Base-by-base conservation (phyloP, 1,140 invertebrate genomes). In the Trachymyrmex cornetzi region DNA sequence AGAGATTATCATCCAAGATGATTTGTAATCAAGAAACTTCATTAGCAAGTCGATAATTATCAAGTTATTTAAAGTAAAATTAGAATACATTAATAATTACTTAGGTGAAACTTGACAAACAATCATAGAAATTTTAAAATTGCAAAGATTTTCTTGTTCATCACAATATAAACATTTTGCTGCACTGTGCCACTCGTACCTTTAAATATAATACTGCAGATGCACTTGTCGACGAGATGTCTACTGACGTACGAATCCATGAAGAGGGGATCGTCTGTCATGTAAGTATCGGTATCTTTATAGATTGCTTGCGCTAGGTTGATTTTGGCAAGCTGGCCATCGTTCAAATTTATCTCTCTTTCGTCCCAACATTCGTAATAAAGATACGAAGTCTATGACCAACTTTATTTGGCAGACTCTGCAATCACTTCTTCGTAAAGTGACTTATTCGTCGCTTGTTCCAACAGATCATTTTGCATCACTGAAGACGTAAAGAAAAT, bases 221-320 rank as follows among this genome's bases (percentile, higher is more conserved):
- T 96, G 88, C 97, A 97, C 24, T 97, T 96, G 89, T 97, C 96
- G 90, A 97, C 97, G 24, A 98, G 95, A 88, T 97, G 96, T 0
- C 96, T 96, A 11, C 97, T 97, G 1, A 97, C 97, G 89, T 97
- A 96, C 0, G 97, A 95, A 94, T 98, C 97, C 50, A 98, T 97
- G 80, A 97, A 98, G 27, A 98, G 94, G 14, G 98, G 98, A 96
- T 98, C 98, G 94, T 98, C 98, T 50, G 98, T 93, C 9, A 98
- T 93, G 94, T 98, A 98, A 80, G 98, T 97, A 93, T 98, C 97
- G 0, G 98, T 97, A 87, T 98, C 96, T 67, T 97, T 96, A 94
- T 99, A 99, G 6, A 98, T 96, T 7, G 98, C 97, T 77, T 98
- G 96, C 0, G 98, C 98, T 55, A 99, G 95, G 92, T 98, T 98